These are phyloP conservation scores for Chrysogorgia sp. DNA, from an alignment of 92 coral and sea anemone species.

Conservation along the genomic window DNA sequence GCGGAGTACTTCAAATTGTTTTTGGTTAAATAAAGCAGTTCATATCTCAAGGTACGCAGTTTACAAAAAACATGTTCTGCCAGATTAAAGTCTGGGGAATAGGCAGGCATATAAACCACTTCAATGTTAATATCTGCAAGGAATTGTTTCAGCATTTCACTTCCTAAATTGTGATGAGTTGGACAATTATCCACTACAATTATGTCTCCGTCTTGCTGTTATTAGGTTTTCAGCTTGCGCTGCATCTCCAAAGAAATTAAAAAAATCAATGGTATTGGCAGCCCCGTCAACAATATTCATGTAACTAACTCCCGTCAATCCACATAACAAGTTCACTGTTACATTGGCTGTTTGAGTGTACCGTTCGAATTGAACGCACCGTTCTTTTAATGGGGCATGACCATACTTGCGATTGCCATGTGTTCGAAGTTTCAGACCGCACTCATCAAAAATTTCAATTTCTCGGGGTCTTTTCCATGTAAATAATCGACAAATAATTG, in stretches of 20 bases:
- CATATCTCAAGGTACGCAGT: constrained; percentile 51
- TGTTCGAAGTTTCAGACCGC: constrained; percentile 60
- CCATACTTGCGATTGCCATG: constrained; percentile 62
- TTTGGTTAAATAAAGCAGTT: constrained; percentile 37
- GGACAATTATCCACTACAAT: constrained; percentile 59
- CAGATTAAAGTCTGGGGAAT: constrained; percentile 64
- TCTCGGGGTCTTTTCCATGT: too few relatives aligned
- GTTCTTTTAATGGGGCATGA: constrained; percentile 57
- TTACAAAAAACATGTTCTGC: constrained; percentile 60
- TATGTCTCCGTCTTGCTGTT: constrained; percentile 55
- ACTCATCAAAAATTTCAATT: constrained; percentile 61
- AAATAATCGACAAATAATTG: constrained; percentile 26
- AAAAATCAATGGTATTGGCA: constrained; percentile 35
- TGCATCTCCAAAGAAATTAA: constrained; percentile 61
- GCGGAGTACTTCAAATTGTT: constrained; percentile 34
- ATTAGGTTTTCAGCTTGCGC: constrained; percentile 37
- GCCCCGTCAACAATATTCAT: constrained; percentile 61
- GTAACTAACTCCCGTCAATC: constrained; percentile 64
- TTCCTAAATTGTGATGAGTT: constrained; percentile 58
- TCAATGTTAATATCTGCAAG: constrained; percentile 54
- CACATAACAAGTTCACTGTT: constrained; percentile 60
- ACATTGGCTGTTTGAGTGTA: constrained; percentile 48
- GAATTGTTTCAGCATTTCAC: constrained; percentile 48
- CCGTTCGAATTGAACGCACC: constrained; percentile 59
- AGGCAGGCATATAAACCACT: constrained; percentile 53